Conservation (phyloP, 2,888 invertebrate species). For the Seira ritae region DNA sequence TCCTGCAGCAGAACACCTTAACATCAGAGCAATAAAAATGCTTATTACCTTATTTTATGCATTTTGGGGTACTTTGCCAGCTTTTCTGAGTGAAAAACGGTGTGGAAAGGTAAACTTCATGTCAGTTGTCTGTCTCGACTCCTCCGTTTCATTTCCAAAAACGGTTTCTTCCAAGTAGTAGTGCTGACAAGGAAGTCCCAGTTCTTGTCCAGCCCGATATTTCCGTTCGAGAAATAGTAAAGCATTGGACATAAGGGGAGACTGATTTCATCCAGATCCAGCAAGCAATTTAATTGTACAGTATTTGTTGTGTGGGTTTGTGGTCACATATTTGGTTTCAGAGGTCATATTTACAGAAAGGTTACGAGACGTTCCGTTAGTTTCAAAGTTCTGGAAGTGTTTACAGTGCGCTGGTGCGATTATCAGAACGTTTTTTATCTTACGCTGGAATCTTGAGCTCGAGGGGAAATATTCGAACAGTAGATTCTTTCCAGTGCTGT, state of each 20-base stretch:
- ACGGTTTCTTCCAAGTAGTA: not conserved
- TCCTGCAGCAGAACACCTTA: not conserved
- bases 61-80: not conserved
- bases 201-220: not conserved
- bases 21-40: slow-evolving; percentile 4
- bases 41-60: not conserved
- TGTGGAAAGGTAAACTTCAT: slow-evolving; percentile 43
- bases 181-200: not conserved
- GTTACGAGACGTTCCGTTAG: too few species aligned
- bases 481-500: too few species aligned
- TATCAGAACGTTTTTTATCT: too few species aligned
- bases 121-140: slow-evolving; percentile 42
- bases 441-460: too few species aligned
- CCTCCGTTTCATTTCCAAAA: slow-evolving; percentile 1
- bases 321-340: too few species aligned
- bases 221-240: not conserved
- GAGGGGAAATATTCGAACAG: too few species aligned
- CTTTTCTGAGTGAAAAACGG: slow-evolving; percentile 44
- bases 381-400: too few species aligned
- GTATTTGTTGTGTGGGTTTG: too few species aligned
- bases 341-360: too few species aligned
- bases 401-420: too few species aligned
- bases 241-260: not conserved
- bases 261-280: not conserved
- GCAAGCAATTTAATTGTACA: too few species aligned